Evolutionary conservation across 2,113 vertebrate genomes (phyloP).

Genomic region (Podarcis muralis): DNA sequence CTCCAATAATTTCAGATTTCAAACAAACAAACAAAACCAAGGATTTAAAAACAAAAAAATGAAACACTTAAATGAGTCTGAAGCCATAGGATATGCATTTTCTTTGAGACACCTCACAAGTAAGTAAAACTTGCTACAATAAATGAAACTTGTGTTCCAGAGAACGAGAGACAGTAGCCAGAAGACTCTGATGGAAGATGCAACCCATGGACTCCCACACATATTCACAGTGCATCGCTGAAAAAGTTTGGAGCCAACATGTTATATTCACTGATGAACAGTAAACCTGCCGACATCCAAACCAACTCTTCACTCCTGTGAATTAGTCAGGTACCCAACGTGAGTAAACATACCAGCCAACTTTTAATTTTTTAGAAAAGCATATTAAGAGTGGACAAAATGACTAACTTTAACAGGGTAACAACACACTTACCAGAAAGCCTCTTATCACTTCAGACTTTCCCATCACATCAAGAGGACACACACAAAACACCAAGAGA

Average conservation of each 20-base stretch:
- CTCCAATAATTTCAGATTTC: not conserved
- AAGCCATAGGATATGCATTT: rapidly evolving
- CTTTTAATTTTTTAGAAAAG: not conserved
- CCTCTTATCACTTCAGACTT: constrained; percentile 36
- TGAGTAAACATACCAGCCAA: not conserved
- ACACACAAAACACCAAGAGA: constrained; percentile 49
- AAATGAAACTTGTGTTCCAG: not conserved
- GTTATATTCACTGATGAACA: not conserved
- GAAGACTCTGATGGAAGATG: not conserved
- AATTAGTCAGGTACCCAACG: rapidly evolving
- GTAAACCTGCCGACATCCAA: not conserved
- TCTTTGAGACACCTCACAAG: not conserved
- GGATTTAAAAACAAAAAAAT: too few relatives aligned
- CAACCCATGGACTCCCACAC: not conserved
- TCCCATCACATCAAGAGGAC: constrained; percentile 27
- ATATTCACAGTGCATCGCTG: not conserved
- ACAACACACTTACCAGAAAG: constrained; percentile 13
- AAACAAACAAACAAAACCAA: not conserved
- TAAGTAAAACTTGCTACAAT: not conserved
- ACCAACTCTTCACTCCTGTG: not conserved
- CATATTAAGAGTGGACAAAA: not conserved
- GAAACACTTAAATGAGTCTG: not conserved
- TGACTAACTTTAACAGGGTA: not conserved
- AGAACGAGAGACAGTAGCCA: not conserved
- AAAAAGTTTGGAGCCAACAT: not conserved